Base-by-base conservation (phyloP, 64 coral and sea anemone genomes). In the Catalaphyllia jardinei region DNA sequence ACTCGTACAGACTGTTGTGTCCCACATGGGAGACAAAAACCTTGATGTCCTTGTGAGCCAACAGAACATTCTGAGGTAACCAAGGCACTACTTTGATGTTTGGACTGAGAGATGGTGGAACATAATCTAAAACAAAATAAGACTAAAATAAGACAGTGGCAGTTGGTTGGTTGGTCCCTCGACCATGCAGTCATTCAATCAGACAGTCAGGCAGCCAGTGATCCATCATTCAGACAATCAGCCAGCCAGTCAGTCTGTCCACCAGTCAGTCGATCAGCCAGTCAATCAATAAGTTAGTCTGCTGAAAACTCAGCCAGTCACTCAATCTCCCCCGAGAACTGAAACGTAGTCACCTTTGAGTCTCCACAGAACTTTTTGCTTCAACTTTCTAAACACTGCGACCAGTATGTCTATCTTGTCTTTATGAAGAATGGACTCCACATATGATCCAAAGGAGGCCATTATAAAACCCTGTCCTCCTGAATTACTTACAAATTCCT, bases 381-480 rank as follows among this genome's bases (percentile, higher is more conserved):
- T 93, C 79, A 93, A 54, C 49, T 89, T 88, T 64, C 86, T 78
- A 76, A 93, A 93, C 16, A 78, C 87, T 42, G 71, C 78, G 8
- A 78, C 92, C 60, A 93, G 11, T 20, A 89, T 61, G 62, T 93
- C 59, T 10, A 93, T 87, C 54, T 62, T 92, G 22, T 89, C 52
- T 71, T 77, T 93, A 13, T 64, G 31, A 14, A 82, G 22, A 1
- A 84, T 64, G 29, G 87, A 82, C 17, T 81, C 38, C 52, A 89
- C 31, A 57, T 82, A 77, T 1, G 93, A 88, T 12, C 93, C 93
- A 94, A 94, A 91, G 1, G 93, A 91, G 50, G 91, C 88, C 62
- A 94, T 86, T 4, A 95, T 64, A 16, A 95, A 89, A 22, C 93
- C 93, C 24, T 87, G 27, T 46, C 59, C 76, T 9, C 89, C 94